phyloP scores from a whole-genome alignment of 2,797 vertebrate genomes.

The Mus minutoides region DNA sequence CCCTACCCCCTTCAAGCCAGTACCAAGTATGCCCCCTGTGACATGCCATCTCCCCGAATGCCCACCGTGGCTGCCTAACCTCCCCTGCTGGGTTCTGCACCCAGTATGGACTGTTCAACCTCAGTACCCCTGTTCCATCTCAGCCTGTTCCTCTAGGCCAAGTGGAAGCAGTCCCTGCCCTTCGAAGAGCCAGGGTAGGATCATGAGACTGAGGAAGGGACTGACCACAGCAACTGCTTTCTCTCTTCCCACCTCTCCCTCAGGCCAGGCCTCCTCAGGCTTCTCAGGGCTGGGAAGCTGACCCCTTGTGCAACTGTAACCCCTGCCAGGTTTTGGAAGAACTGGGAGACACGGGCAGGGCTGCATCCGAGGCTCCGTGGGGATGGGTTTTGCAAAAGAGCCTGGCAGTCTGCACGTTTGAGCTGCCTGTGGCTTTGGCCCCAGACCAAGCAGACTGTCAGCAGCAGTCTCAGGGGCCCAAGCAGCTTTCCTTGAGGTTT shows the following conservation, averaged over 20 bases:
- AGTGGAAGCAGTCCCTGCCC: neutral
- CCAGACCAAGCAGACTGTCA: neutral
- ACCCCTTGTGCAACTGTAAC: rapidly evolving
- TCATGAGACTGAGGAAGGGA: rapidly evolving
- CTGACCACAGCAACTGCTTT: neutral
- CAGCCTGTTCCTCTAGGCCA: neutral
- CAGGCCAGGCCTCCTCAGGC: neutral
- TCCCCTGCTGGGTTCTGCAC: rapidly evolving
- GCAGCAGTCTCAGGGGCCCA: slow-evolving; percentile 45
- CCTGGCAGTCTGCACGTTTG: neutral
- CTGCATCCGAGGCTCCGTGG: rapidly evolving
- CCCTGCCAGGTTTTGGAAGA: neutral
- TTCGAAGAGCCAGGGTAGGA: too few species aligned
- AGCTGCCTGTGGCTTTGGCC: slow-evolving; percentile 8
- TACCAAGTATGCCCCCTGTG: neutral
- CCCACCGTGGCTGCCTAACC: neutral
- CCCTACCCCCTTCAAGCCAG: rapidly evolving
- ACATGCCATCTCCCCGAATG: too few species aligned
- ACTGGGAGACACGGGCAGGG: neutral
- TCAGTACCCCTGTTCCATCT: neutral
- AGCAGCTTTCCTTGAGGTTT: neutral
- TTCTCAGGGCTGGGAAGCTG: neutral
- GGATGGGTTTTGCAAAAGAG: neutral
- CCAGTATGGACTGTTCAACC: neutral
- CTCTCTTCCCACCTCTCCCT: neutral